These are phyloP conservation scores for Petrophora chlorosata DNA, from an alignment of 2,888 invertebrate species.

Conservation along the genomic window DNA sequence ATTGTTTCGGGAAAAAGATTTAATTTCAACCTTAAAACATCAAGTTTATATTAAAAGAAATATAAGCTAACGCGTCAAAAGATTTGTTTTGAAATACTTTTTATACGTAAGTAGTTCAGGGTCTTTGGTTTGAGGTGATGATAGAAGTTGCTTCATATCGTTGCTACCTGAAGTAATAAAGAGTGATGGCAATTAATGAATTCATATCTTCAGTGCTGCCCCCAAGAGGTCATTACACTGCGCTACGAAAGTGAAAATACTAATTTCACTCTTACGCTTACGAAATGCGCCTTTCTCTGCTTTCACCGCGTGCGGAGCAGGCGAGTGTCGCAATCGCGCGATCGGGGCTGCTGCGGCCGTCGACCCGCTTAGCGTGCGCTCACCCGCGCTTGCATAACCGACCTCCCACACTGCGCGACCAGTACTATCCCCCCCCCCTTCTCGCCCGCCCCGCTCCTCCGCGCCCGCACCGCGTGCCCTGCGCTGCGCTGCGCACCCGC, in stretches of 20 bases:
- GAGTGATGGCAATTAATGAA: background rate
- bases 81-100: constrained; percentile 9
- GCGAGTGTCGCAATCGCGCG: constrained; percentile 64
- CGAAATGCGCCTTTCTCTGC: constrained; percentile 83
- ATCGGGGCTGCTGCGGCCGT: constrained; percentile 78
- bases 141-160: constrained; percentile 5
- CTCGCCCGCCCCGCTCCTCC: constrained; percentile 30
- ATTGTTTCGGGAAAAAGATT: too few species aligned
- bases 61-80: too few species aligned
- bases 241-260: constrained; percentile 80
- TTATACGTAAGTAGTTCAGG: background rate
- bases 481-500: too few species aligned
- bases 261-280: constrained; percentile 82
- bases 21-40: too few species aligned
- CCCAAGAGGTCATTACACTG: constrained; percentile 62
- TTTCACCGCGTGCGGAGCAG: constrained; percentile 65
- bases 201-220: constrained; percentile 10
- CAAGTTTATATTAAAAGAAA: too few species aligned
- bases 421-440: constrained; percentile 34
- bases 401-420: constrained; percentile 44
- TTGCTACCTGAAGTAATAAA: background rate
- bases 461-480: constrained; percentile 22
- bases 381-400: constrained; percentile 84
- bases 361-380: constrained; percentile 88
- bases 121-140: background rate